Evolutionary conservation across 53 echinoderm and acorn worm species (phyloP), one percentile per base, ranked within the genome.

Genomic region (Hippasteria phrygiana): DNA sequence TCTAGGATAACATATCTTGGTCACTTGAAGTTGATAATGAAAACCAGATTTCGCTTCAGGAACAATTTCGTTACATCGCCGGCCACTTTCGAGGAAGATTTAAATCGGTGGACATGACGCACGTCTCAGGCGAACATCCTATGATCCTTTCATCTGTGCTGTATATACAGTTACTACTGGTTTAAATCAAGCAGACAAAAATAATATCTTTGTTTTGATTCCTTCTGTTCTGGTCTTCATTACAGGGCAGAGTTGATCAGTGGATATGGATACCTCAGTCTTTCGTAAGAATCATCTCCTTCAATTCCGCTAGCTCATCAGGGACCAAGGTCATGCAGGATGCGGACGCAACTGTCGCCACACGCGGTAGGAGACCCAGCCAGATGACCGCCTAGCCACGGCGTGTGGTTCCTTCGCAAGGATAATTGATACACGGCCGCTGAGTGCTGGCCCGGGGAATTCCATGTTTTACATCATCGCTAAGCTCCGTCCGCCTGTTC

Each of bases 381-480:
- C 28, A 48, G 75, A 41, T 31, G 75, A 46, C 50, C 43, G 50
- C 47, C 33, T 9, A 62, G 64, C 43, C 53, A 13, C 81, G 66
- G 18, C 40, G 64, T 56, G 81, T 65, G 81, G 18, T 56, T 10
- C 63, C 31, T 38, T 10, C 31, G 17, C 41, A 63, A 63, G 33
- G 45, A 17, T 75, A 4, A 31, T 5, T 24, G 43, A 10, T 43
- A 43, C n/a, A 18, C 17, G 81, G 18, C 27, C 26, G 81, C 59
- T 59, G 59, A 17, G 14, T 4, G 1, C 16, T 20, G 20, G 16
- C 51, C 76, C n/a, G 76, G 48, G 2, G 32, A 32, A 48, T 85
- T 71, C 85, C 85, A 85, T 85, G 85, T 70, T 40, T 51, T 38
- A 85, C 71, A 47, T 85, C 17, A 20, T 43, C 17, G 51, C 85